Conservation (phyloP, 1,140 invertebrate genomes). For the Brevipalpus yothersi region DNA sequence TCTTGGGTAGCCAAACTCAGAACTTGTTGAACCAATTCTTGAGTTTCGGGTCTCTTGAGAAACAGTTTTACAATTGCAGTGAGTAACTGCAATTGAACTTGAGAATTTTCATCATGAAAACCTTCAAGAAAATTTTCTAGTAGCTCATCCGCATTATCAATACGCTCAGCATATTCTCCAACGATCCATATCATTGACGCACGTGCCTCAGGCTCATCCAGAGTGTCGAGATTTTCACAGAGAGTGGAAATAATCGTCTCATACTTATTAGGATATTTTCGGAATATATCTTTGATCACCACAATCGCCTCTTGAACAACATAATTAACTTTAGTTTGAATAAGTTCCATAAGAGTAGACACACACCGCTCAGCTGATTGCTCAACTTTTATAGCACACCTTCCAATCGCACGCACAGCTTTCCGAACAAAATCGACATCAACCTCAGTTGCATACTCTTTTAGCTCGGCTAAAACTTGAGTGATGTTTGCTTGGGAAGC, state of each 20-base stretch:
- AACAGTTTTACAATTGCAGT: slow-evolving; percentile 98
- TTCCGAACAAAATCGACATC: slow-evolving; percentile 99
- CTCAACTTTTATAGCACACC: slow-evolving; percentile 99
- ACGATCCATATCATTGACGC: slow-evolving; percentile 99
- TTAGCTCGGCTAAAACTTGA: slow-evolving; percentile 91
- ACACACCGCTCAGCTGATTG: slow-evolving; percentile 95
- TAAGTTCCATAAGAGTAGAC: slow-evolving; percentile 89
- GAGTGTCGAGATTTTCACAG: slow-evolving; percentile 93
- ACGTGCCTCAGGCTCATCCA: slow-evolving; percentile 95
- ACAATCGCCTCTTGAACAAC: slow-evolving; percentile 99
- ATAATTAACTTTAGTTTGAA: slow-evolving; percentile 98
- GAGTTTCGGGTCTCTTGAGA: slow-evolving; percentile 90
- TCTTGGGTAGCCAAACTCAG: slow-evolving; percentile 83
- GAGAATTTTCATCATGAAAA: slow-evolving; percentile 98
- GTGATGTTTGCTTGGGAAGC: slow-evolving; percentile 95
- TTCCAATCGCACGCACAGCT: slow-evolving; percentile 86
- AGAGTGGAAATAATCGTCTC: slow-evolving; percentile 98
- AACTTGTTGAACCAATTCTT: slow-evolving; percentile 84
- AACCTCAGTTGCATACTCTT: slow-evolving; percentile 97
- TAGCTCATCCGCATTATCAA: slow-evolving; percentile 97
- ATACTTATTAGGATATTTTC: slow-evolving; percentile 99
- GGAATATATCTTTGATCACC: slow-evolving; percentile 91
- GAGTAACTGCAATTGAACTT: slow-evolving; percentile 86
- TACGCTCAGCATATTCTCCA: slow-evolving; percentile 94
- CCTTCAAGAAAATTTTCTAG: slow-evolving; percentile 95